phyloP scores from a whole-genome alignment of 2,797 vertebrate species.

The Poecile montanus region DNA sequence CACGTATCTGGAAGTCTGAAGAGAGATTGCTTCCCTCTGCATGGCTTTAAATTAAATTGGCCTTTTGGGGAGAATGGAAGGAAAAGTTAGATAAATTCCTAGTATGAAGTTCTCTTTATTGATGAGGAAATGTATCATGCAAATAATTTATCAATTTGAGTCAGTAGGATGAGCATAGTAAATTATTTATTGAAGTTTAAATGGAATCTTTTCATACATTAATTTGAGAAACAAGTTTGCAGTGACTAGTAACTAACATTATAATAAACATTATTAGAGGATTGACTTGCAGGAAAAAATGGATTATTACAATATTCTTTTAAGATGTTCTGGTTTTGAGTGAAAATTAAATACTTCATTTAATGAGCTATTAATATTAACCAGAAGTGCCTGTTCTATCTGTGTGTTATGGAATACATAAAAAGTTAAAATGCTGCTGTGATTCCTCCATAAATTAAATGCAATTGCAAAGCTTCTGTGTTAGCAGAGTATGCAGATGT shows the following conservation, averaged over 20 bases:
- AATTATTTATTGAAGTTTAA: slow-evolving; percentile 76
- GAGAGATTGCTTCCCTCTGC: not conserved
- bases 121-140: slow-evolving; percentile 61
- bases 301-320: slow-evolving; percentile 39
- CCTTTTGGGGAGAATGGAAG: not conserved
- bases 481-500: not conserved
- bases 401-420: slow-evolving; percentile 29
- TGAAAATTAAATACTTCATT: slow-evolving; percentile 68
- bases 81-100: slow-evolving; percentile 28
- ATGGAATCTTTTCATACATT: slow-evolving; percentile 70
- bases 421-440: slow-evolving; percentile 8
- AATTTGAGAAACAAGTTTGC: slow-evolving; percentile 74
- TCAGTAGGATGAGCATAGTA: slow-evolving; percentile 52
- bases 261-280: slow-evolving; percentile 52
- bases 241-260: slow-evolving; percentile 58
- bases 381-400: slow-evolving; percentile 42
- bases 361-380: slow-evolving; percentile 80
- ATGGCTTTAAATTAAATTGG: slow-evolving; percentile 20
- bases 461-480: not conserved
- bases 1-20: not conserved
- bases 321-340: slow-evolving; percentile 16
- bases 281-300: slow-evolving; percentile 66
- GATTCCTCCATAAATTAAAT: slow-evolving; percentile 10
- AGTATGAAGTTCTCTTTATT: slow-evolving; percentile 31
- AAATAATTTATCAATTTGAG: slow-evolving; percentile 70